Evolutionary conservation across 2,888 invertebrate species (phyloP), one percentile per base, ranked within the genome.

Genomic region (Lepetodrilus schrolli): DNA sequence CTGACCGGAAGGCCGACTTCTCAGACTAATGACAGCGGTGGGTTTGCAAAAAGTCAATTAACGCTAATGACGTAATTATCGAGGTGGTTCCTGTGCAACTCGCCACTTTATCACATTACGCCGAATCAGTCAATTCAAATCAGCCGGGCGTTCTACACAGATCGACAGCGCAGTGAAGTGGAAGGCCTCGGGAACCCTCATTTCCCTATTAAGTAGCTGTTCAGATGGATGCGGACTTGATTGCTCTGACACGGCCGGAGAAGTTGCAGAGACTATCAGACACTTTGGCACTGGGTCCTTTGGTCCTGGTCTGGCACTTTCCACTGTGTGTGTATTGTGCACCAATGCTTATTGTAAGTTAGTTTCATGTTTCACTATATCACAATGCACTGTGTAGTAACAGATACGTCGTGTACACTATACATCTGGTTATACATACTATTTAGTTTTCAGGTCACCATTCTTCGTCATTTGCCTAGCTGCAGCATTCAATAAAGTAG

Each of bases 181-280:
- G 58, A 58, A 58, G 58, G 58, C 10, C 26, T 58, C 7, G n/a
- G 5, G 20, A 21, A 30, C 58, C 17, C 58, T 58, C n/a, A 58
- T 58, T 58, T 58, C 58, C 58, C 58, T 58, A 34, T 30, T 58
- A 30, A 58, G 58, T 58, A 58, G 58, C 58, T 58, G 10, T 3
- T 30, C 17, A 34, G 34, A 58, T 13, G 10, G 58, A 58, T 13
- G 20, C 30, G 2, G 34, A n/a, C 4, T 30, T 58, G 13, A 13
- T 13, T 30, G 30, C 58, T 5, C 1, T n/a, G 30, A 26, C 51
- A 30, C 26, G 30, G 51, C 8, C 23, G 17, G 13, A 8, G 34
- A 34, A 43, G 43, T 17, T 43, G 17, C n/a, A 43, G 13, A 43
- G 43, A 43, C 17, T 43, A 17, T 17, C n/a, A 43, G 43, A 43